These are phyloP conservation scores for Datnioides undecimradiatus DNA, from an alignment of 2,113 vertebrate genomes.

Conservation along the genomic window DNA sequence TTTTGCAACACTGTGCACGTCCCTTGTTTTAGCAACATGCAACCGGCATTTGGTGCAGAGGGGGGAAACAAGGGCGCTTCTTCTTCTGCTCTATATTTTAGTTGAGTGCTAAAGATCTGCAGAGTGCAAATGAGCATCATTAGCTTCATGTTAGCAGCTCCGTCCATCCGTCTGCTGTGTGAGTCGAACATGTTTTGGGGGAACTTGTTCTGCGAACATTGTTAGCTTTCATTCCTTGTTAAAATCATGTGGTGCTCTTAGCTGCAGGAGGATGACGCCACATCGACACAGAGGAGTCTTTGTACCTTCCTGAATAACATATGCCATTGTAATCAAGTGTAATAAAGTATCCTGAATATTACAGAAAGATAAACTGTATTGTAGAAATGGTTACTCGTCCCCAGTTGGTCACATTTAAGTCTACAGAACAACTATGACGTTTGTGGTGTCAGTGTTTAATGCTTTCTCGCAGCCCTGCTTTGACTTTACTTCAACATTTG, in stretches of 20 bases:
- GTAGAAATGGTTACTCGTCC: no score
- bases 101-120: not conserved
- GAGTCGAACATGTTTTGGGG: not conserved
- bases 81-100: not conserved
- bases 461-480: no score
- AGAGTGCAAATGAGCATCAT: no score
- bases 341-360: no score
- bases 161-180: no score
- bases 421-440: not conserved
- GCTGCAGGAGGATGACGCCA: not conserved
- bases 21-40: not conserved
- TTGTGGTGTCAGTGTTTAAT: no score
- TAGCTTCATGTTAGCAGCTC: not conserved
- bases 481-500: no score
- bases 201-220: not conserved
- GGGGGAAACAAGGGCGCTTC: not conserved
- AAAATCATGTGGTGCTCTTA: not conserved
- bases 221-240: not conserved
- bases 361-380: no score
- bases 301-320: not conserved
- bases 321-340: not conserved
- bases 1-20: not conserved
- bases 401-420: no score
- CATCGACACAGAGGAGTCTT: not conserved
- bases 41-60: not conserved